Conservation (phyloP, 2,113 vertebrate species). For the Acanthisitta chloris region DNA sequence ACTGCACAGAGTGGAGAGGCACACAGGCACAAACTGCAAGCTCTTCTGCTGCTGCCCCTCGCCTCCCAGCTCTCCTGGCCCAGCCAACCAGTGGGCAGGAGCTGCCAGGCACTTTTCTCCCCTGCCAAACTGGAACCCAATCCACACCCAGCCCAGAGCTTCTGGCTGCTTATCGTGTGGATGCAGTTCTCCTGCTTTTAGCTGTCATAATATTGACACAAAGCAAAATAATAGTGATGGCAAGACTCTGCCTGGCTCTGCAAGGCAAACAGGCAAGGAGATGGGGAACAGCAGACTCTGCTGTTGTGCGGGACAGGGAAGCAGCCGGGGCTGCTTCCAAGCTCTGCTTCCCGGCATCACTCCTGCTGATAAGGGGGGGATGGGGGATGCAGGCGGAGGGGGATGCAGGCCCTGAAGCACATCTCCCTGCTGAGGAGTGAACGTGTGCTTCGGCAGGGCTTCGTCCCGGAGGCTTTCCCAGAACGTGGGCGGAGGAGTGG, state of each 20-base stretch:
- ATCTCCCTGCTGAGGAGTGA: not conserved
- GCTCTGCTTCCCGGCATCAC: not conserved
- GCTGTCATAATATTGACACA: slow-evolving; percentile 68
- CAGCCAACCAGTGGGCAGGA: not conserved
- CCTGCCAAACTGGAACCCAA: slow-evolving; percentile 1
- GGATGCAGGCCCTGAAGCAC: not conserved
- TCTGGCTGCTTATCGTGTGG: slow-evolving; percentile 58
- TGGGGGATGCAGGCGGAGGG: not conserved
- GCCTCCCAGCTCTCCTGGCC: not conserved
- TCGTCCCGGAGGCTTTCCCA: slow-evolving; percentile 20
- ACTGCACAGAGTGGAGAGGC: fast-evolving
- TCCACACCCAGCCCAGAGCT: slow-evolving; percentile 28
- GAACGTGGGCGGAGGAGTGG: slow-evolving; percentile 28
- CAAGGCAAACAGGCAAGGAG: slow-evolving; percentile 40
- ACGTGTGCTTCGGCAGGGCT: slow-evolving; percentile 37
- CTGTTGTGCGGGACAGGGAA: not conserved
- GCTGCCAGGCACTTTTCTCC: not conserved
- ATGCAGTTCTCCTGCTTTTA: slow-evolving; percentile 58
- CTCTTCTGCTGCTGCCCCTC: not conserved
- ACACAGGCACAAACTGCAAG: fast-evolving
- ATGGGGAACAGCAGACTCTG: not conserved
- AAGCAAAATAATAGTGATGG: slow-evolving; percentile 53
- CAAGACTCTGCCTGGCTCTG: slow-evolving; percentile 28
- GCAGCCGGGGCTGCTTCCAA: slow-evolving; percentile 1
- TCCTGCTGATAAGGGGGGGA: not conserved